Evolutionary conservation across 2,113 vertebrate species (phyloP).

Genomic region (Stigmatopora argus): DNA sequence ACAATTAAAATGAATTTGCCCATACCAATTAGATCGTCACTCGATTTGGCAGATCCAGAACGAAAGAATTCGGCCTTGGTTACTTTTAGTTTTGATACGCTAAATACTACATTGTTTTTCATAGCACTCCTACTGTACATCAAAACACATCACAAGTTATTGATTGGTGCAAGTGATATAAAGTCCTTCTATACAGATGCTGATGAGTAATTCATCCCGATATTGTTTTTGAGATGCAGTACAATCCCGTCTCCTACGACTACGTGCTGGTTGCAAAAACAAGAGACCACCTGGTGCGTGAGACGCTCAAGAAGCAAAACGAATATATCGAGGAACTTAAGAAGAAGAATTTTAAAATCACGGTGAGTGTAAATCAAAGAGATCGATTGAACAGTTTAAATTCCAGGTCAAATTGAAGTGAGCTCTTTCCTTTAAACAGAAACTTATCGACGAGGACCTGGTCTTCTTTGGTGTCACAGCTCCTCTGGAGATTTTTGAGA

Average conservation of each 20-base stretch:
- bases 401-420: not conserved
- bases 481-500: conserved; percentile 63
- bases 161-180: not conserved
- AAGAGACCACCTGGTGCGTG: conserved; percentile 10
- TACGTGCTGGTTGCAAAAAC: conserved; percentile 77
- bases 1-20: too few species aligned
- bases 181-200: not conserved
- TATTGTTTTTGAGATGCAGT: conserved; percentile 31
- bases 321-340: conserved; percentile 72
- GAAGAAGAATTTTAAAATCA: conserved; percentile 72
- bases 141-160: not conserved
- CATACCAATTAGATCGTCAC: too few species aligned
- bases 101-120: too few species aligned
- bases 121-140: not conserved
- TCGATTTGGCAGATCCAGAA: too few species aligned
- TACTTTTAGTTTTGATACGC: too few species aligned
- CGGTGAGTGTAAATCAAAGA: conserved; percentile 59
- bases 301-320: conserved; percentile 52
- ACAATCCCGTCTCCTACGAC: conserved; percentile 70
- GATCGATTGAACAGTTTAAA: not conserved
- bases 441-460: conserved; percentile 65
- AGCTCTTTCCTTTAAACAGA: conserved; percentile 49
- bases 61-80: too few species aligned
- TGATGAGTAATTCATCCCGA: too few species aligned
- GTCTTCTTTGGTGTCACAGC: conserved; percentile 81